A percentile compares a stretch with the other conserved stretches of the same genome.
phyloP scores from a whole-genome alignment of 1,140 invertebrate species.

The Sinonovacula constricta region DNA sequence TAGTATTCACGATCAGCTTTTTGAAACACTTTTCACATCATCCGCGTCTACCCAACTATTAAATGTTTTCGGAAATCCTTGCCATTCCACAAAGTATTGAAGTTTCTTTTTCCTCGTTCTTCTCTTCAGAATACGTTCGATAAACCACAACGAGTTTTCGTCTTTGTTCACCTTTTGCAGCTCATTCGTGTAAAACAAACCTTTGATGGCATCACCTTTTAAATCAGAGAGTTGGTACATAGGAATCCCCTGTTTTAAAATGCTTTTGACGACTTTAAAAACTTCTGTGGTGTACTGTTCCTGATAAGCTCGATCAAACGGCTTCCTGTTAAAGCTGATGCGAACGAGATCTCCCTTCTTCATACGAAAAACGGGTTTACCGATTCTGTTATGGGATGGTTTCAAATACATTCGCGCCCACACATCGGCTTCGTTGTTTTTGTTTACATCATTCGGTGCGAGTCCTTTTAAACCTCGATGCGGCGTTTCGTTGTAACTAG shows the following conservation, averaged over 20 bases:
- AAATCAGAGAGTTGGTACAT: conserved; percentile 35
- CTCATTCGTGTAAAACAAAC: conserved; percentile 39
- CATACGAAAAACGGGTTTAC: conserved; percentile 6
- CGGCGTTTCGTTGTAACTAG: not conserved
- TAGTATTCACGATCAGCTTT: not conserved
- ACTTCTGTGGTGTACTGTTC: conserved; percentile 38
- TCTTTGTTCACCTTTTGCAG: conserved; percentile 43
- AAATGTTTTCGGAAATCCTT: conserved; percentile 33
- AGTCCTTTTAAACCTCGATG: not conserved
- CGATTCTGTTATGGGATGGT: conserved; percentile 6
- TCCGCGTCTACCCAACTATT: conserved; percentile 14
- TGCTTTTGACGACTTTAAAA: conserved; percentile 31
- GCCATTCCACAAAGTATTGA: conserved; percentile 26
- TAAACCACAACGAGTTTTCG: conserved; percentile 32
- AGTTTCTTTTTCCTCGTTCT: conserved; percentile 19
- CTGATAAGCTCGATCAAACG: conserved; percentile 47
- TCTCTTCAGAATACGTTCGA: conserved; percentile 6
- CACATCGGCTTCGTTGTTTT: conserved; percentile 39
- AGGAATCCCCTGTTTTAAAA: conserved; percentile 33
- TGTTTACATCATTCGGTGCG: not conserved
- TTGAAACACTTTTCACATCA: conserved; percentile 10
- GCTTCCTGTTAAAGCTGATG: conserved; percentile 31
- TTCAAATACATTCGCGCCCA: conserved; percentile 54
- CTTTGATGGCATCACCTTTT: conserved; percentile 20
- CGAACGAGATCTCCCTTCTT: conserved; percentile 43